Percentiles rank a stretch among this genome's conserved stretches.
phyloP scores from a whole-genome alignment of 2,113 vertebrate species.

The Trogon surrucura region DNA sequence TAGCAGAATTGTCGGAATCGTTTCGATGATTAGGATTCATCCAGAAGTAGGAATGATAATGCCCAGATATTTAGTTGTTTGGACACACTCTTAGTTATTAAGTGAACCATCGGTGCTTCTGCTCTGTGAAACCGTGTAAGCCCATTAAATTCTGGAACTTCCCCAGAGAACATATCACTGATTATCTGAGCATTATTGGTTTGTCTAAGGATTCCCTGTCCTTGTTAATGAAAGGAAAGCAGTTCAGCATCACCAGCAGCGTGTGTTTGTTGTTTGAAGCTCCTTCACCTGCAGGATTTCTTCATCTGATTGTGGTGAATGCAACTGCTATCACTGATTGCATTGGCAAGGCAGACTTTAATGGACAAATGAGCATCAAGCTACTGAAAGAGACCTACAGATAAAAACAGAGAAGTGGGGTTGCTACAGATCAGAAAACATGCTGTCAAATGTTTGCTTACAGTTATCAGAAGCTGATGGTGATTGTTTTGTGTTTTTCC shows the following conservation, averaged over 20 bases:
- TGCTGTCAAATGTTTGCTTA: not conserved
- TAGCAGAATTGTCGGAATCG: not conserved
- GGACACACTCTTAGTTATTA: not conserved
- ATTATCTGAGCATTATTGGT: not conserved
- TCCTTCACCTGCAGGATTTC: not conserved
- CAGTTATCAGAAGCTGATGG: not conserved
- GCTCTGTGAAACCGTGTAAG: not conserved
- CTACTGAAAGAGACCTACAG: not conserved
- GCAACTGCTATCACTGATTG: not conserved
- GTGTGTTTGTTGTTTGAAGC: not conserved
- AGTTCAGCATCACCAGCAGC: not conserved
- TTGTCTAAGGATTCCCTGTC: not conserved
- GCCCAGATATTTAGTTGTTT: constrained; percentile 5
- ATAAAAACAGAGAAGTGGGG: not conserved
- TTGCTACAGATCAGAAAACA: not conserved
- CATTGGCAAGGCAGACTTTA: not conserved
- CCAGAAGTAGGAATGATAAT: constrained; percentile 23
- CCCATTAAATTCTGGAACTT: not conserved
- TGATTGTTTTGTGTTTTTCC: not conserved
- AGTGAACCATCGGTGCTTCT: not conserved
- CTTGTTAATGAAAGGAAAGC: not conserved
- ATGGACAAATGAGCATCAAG: not conserved
- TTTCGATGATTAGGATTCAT: not conserved
- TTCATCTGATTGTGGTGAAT: not conserved
- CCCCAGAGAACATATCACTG: not conserved